Percentiles rank a stretch among this genome's conserved stretches.
phyloP scores from a whole-genome alignment of 2,797 vertebrate genomes.

The Melanotaenia nigrans region DNA sequence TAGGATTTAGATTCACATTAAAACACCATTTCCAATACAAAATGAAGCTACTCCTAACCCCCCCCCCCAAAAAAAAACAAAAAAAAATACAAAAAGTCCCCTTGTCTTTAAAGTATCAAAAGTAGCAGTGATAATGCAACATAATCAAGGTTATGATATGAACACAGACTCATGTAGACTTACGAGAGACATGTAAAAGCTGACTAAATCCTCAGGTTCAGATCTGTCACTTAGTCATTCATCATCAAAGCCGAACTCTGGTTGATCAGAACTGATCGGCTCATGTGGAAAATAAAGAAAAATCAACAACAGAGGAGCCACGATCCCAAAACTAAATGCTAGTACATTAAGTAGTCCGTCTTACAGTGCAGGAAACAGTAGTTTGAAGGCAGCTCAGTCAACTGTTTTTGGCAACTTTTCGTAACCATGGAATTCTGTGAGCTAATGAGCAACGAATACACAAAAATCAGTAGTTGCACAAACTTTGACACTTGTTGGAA shows the following conservation, averaged over 20 bases:
- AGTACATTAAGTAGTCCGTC: conserved; percentile 23
- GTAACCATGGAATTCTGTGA: conserved; percentile 4
- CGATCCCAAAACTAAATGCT: not conserved
- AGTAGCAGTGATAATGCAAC: conserved; percentile 61
- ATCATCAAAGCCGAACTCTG: not conserved
- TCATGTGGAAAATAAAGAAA: conserved; percentile 11
- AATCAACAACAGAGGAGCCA: not conserved
- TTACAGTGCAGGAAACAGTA: conserved; percentile 56
- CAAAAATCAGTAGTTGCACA: conserved; percentile 77
- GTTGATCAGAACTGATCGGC: not conserved
- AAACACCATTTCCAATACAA: conserved; percentile 69
- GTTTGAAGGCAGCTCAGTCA: conserved; percentile 36
- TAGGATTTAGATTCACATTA: conserved; percentile 71
- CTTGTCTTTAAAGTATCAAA: conserved; percentile 68
- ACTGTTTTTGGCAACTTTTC: conserved; percentile 20
- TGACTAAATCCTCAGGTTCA: not conserved
- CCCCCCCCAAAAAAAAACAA: conserved; percentile 23
- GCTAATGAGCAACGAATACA: conserved; percentile 24
- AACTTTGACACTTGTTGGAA: conserved; percentile 8
- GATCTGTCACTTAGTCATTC: not conserved
- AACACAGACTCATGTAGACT: conserved; percentile 7
- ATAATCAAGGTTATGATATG: conserved; percentile 21
- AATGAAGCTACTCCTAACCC: conserved; percentile 5
- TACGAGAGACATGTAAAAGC: conserved; percentile 21
- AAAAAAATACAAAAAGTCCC: not conserved